Evolutionary conservation across 2,888 invertebrate genomes (phyloP), one percentile per base, ranked within the genome.

Genomic region (Iphiclides podalirius): DNA sequence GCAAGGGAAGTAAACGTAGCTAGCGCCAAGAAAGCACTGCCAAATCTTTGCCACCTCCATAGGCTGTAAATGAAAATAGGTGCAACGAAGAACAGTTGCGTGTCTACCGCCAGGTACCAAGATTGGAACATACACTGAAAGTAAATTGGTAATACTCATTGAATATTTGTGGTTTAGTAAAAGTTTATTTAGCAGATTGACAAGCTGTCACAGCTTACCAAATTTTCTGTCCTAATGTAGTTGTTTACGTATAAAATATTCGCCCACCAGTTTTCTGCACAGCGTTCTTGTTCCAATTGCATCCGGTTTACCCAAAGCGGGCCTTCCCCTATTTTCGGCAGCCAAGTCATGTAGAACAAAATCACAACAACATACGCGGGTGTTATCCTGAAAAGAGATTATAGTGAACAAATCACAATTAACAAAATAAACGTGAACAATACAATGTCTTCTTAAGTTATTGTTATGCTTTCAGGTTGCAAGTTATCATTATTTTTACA

Each of bases 221-320:
- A 64, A 61, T 90, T 73, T 56, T 93, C 92, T 1, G 91, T 91
- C 38, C 91, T 90, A 9, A 93, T 83, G 63, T 94, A 94, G 67
- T 94, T 94, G 65, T 94, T 94, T 40, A 94, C 85, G 69, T 94
- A 94, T 23, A 94, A 72, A 35, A 94, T 81, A 70, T 94, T 94
- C 0, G 92, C 73, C 94, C 94, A 94, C 94, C 94, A 94, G 0
- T 92, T 92, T 0, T 83, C 75, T 54, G 88, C 70, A 60, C 94
- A 94, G 47, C 93, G 81, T 39, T 92, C 89, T 56, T 90, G 89
- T 55, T 91, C 91, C 26, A 90, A 61, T n/a, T 75, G 73, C 53
- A 93, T 86, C 55, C 89, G 86, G 12, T 90, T 82, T 26, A 91
- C 84, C 95, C 95, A 95, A 38, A 95, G 78, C 0, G 95, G 95